These are phyloP conservation scores for Brachyopa scutellaris DNA, from an alignment of 2,888 invertebrate species.

Conservation along the genomic window DNA sequence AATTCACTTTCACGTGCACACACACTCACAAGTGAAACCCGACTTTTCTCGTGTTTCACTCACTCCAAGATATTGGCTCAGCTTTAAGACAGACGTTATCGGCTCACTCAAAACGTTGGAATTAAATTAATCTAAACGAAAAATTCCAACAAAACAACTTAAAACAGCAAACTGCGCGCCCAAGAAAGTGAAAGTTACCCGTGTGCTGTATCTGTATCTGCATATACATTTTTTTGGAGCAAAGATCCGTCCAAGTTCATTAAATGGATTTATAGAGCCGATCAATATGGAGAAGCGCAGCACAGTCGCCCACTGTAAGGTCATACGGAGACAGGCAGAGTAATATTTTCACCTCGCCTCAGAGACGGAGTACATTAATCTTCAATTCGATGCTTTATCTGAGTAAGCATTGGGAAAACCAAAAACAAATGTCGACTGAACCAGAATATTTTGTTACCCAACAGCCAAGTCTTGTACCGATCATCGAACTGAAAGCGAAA, in stretches of 20 bases:
- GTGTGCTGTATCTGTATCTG: background rate
- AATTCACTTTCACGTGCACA: conserved; percentile 53
- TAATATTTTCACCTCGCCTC: background rate
- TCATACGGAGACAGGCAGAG: conserved; percentile 10
- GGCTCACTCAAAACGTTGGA: conserved; percentile 26
- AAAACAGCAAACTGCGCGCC: conserved; percentile 22
- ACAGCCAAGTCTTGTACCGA: conserved; percentile 23
- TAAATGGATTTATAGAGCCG: conserved; percentile 1
- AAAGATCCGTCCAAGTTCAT: conserved; percentile 39
- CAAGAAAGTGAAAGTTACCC: conserved; percentile 34
- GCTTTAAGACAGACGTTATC: conserved; percentile 24
- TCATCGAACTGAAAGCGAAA: conserved; percentile 63
- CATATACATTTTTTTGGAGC: conserved; percentile 38
- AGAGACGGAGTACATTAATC: conserved; percentile 27
- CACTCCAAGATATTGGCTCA: conserved; percentile 12
- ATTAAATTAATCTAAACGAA: conserved; percentile 30
- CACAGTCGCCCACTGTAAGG: conserved; percentile 39
- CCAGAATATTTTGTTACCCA: conserved; percentile 43
- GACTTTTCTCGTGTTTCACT: conserved; percentile 24
- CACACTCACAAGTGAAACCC: conserved; percentile 41
- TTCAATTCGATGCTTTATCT: conserved; percentile 15
- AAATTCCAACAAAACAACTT: conserved; percentile 21
- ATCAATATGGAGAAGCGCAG: background rate
- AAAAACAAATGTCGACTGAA: conserved; percentile 19
- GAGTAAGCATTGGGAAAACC: conserved; percentile 26